phyloP scores from a whole-genome alignment of 2,888 invertebrate species.

The Linhomoeus sp. region DNA sequence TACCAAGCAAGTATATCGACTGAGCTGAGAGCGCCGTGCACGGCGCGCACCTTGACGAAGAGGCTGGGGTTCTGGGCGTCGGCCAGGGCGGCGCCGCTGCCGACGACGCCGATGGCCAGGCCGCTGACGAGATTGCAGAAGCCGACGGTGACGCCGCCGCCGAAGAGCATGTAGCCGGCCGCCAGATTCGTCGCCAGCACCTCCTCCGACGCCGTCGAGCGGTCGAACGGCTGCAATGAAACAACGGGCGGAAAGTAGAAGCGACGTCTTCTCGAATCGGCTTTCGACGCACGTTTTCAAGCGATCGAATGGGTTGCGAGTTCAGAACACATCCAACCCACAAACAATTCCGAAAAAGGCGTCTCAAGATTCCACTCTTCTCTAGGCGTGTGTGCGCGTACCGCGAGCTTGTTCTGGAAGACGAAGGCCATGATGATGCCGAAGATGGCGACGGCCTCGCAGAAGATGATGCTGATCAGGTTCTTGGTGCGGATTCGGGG shows the following conservation, averaged over 20 bases:
- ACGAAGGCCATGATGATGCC: slow-evolving; percentile 96
- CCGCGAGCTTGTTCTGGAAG: slow-evolving; percentile 34
- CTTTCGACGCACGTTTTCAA: no score
- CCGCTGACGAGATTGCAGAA: slow-evolving; percentile 89
- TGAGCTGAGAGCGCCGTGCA: no score
- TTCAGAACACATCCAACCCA: no score
- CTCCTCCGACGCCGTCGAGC: slow-evolving; percentile 8
- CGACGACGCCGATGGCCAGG: slow-evolving; percentile 71
- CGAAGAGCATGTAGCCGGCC: slow-evolving; percentile 76
- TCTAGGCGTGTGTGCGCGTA: no score
- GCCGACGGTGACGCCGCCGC: slow-evolving; percentile 82
- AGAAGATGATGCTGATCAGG: slow-evolving; percentile 96
- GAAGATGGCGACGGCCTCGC: slow-evolving; percentile 98
- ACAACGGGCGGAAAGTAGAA: background rate
- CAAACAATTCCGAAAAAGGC: no score
- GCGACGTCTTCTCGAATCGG: no score
- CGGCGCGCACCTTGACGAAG: slow-evolving; percentile 62
- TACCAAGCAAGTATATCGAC: no score
- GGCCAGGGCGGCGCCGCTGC: slow-evolving; percentile 84
- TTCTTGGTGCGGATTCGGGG: slow-evolving; percentile 98
- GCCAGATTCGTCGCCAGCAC: slow-evolving; percentile 19
- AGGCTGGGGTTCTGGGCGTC: slow-evolving; percentile 90
- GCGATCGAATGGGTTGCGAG: no score
- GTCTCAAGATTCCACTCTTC: no score
- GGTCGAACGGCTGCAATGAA: slow-evolving; percentile 13